A percentile compares a stretch with the other conserved stretches of the same genome.
Evolutionary conservation across 2,113 vertebrate genomes (phyloP).

Genomic region (Rhynchopsitta pachyrhyncha): DNA sequence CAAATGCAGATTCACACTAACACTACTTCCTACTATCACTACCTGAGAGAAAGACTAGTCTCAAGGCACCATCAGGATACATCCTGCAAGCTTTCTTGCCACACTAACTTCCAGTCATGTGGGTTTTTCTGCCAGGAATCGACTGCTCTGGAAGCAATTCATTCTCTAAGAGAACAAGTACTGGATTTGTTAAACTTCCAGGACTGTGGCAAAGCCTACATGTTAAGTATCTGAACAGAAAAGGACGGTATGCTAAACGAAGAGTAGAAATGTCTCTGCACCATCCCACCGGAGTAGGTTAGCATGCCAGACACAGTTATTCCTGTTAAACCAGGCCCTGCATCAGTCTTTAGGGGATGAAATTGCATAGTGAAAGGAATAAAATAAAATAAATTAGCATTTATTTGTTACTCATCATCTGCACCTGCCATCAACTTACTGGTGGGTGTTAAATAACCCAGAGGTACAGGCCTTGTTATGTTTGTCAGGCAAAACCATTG

Average conservation of each 20-base stretch:
- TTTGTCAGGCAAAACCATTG: neutral
- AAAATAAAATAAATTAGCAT: neutral
- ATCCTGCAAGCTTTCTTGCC: neutral
- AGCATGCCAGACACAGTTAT: neutral
- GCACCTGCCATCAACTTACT: neutral
- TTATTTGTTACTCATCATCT: neutral
- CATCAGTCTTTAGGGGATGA: neutral
- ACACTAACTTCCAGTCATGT: neutral
- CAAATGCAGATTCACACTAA: rapidly evolving
- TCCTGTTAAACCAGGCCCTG: neutral
- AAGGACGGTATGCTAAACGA: neutral
- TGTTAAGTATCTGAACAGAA: neutral
- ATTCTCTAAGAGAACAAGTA: neutral
- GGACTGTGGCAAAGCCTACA: neutral
- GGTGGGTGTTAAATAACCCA: neutral
- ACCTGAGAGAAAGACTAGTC: neutral
- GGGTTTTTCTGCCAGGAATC: neutral
- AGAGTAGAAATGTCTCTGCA: neutral
- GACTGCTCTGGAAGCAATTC: neutral
- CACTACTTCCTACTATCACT: neutral
- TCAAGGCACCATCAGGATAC: neutral
- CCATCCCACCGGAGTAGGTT: neutral
- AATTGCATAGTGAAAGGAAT: neutral
- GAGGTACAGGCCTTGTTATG: neutral
- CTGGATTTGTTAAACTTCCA: neutral